Conservation (phyloP, 92 coral and sea anemone genomes). For the Anthopleura xanthogrammica region DNA sequence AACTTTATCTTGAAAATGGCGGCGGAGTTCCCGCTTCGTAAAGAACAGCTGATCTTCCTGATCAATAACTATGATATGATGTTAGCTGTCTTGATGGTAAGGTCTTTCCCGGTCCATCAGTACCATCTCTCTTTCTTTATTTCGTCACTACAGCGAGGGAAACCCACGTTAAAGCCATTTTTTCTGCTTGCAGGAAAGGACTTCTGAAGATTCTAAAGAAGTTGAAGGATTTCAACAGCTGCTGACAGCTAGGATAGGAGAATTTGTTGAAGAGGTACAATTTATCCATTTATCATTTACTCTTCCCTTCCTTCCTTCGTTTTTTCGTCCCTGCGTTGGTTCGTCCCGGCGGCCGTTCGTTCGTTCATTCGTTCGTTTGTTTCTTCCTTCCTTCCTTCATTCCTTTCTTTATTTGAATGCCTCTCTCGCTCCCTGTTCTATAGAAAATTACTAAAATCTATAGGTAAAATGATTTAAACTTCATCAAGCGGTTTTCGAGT, state of each 20-base stretch:
- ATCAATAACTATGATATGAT: slow-evolving; percentile 99
- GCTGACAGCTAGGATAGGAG: slow-evolving; percentile 94
- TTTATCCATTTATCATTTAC: neutral
- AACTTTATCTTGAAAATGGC: slow-evolving; percentile 95
- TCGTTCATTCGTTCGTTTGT: neutral
- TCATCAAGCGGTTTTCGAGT: no score
- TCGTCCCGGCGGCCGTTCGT: no score
- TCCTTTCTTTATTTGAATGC: no score
- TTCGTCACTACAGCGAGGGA: neutral
- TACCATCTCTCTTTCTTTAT: neutral
- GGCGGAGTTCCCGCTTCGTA: slow-evolving; percentile 95
- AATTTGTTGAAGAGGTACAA: slow-evolving; percentile 95
- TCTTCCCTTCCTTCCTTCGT: neutral
- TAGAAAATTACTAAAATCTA: neutral
- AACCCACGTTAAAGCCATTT: neutral
- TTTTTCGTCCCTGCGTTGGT: no score
- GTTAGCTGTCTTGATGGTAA: slow-evolving; percentile 94
- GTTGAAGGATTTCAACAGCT: slow-evolving; percentile 97
- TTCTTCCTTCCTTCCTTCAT: no score
- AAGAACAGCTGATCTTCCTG: slow-evolving; percentile 93
- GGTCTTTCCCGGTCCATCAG: slow-evolving; percentile 5
- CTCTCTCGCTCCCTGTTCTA: neutral
- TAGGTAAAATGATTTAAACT: no score
- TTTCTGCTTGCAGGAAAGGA: slow-evolving; percentile 66
- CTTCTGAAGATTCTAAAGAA: slow-evolving; percentile 97